These are phyloP conservation scores for Lynx canadensis DNA, from an alignment of 2,113 vertebrate genomes.

Conservation along the genomic window DNA sequence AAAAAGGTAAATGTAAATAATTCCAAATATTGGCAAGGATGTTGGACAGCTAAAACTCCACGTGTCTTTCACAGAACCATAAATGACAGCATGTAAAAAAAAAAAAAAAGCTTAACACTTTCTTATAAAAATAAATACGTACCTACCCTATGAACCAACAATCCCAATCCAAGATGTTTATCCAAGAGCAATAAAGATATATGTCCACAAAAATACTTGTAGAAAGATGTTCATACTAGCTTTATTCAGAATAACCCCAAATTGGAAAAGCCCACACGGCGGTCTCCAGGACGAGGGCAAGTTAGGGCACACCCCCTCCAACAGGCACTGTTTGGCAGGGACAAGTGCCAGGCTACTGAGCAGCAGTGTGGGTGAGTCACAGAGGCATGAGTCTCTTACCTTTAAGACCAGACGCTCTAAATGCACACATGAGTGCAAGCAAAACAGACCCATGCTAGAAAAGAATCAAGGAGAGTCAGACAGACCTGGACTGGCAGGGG, in stretches of 20 bases:
- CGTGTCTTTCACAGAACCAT: too few species aligned
- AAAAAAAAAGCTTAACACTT: neutral
- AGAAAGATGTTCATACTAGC: fast-evolving
- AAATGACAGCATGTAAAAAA: too few species aligned
- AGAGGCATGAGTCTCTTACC: fast-evolving
- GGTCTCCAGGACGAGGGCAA: fast-evolving
- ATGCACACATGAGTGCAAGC: neutral
- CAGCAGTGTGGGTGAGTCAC: neutral
- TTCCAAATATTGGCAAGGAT: neutral
- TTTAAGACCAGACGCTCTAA: too few species aligned
- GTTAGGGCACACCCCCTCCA: fast-evolving
- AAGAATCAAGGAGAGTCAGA: too few species aligned
- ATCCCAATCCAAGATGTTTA: neutral
- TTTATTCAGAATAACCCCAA: fast-evolving
- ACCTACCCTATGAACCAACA: neutral
- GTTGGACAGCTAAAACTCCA: neutral
- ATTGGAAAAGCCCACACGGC: neutral
- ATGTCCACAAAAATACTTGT: neutral
- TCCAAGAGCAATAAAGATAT: neutral
- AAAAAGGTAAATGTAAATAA: neutral
- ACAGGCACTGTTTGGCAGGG: too few species aligned
- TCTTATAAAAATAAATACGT: neutral
- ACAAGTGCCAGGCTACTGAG: neutral
- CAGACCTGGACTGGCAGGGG: neutral
- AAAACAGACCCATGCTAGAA: neutral